Base-by-base conservation (phyloP, 1,140 invertebrate genomes). In the Drosophila pachea region DNA sequence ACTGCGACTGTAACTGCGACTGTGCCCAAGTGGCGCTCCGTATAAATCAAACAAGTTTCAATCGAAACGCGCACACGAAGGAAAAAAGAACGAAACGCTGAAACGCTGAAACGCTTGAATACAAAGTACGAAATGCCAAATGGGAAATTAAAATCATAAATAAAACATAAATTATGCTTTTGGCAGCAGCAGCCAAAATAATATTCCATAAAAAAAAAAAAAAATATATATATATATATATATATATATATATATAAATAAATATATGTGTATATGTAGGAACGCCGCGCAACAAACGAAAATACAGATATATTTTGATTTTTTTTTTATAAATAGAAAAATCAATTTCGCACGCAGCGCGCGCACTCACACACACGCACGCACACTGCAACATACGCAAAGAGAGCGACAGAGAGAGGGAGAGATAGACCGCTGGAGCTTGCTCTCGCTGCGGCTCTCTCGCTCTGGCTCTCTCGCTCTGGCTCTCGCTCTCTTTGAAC, bases 281-380 rank as follows among this genome's bases (percentile, higher is more conserved):
- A 61, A 58, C 63, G 56, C 50, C 73, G 58, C 63, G 62, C 68
- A 58, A 74, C 67, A 66, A 65, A 72, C 65, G 54, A 61, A 58
- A 74, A 75, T 68, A 73, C 74, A 83, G 81, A 86, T 84, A 86
- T 84, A 86, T 86, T 84, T 86, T 86, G 81, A 76, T 86, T 81
- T 86, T 86, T 78, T 84, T 86, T 86, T 86, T 86, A 86, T 86
- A 86, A 86, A 86, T 86, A 86, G 81, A 86, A 86, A 86, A 86
- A 86, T 86, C 81, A 86, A 86, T 86, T 86, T 86, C 76, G 81
- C 81, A 79, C 77, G 76, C 77, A 76, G 78, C 74, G 50, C 69
- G 67, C 66, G 68, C 72, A 64, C 55, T 65, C 54, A 68, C 54
- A 48, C 76, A 73, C 75, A 74, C 53, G 58, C 69, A 62, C 56